Evolutionary conservation across 1,140 invertebrate genomes (phyloP).

Genomic region (Drosophila sproati): DNA sequence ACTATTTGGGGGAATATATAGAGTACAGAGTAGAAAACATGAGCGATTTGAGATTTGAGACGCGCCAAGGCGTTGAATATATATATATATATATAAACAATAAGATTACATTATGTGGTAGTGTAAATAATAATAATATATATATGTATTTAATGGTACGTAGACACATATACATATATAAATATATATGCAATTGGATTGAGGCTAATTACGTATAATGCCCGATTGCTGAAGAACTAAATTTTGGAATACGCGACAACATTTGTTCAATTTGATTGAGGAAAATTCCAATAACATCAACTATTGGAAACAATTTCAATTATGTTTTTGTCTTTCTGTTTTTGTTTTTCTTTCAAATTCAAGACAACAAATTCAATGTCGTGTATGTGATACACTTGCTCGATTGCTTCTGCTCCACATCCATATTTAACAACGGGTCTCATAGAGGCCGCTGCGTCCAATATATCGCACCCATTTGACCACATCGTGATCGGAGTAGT

Average conservation of each 20-base stretch:
- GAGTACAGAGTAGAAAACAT: slow-evolving; percentile 44
- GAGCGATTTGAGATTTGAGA: slow-evolving; percentile 68
- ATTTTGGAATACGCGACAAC: slow-evolving; percentile 75
- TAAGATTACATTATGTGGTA: slow-evolving; percentile 65
- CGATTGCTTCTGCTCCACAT: slow-evolving; percentile 40
- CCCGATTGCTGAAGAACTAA: slow-evolving; percentile 62
- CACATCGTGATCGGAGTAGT: slow-evolving; percentile 99
- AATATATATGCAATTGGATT: slow-evolving; percentile 18
- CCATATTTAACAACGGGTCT: slow-evolving; percentile 95
- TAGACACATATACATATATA: slow-evolving; percentile 42
- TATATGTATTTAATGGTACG: slow-evolving; percentile 69
- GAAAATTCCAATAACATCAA: slow-evolving; percentile 62
- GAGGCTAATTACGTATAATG: slow-evolving; percentile 19
- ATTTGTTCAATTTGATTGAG: slow-evolving; percentile 78
- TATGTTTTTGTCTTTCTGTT: slow-evolving; percentile 15
- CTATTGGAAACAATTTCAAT: slow-evolving; percentile 39
- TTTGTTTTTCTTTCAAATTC: slow-evolving; percentile 50
- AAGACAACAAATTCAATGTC: slow-evolving; percentile 43
- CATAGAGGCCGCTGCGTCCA: slow-evolving; percentile 98
- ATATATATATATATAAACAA: slow-evolving; percentile 55
- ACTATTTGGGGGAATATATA: slow-evolving; percentile 12
- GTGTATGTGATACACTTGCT: slow-evolving; percentile 57
- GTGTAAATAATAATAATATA: slow-evolving; percentile 65
- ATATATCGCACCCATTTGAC: slow-evolving; percentile 99
- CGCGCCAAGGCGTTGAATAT: slow-evolving; percentile 40